phyloP scores from a whole-genome alignment of 2,888 invertebrate genomes.

The Uloborus plumipes region DNA sequence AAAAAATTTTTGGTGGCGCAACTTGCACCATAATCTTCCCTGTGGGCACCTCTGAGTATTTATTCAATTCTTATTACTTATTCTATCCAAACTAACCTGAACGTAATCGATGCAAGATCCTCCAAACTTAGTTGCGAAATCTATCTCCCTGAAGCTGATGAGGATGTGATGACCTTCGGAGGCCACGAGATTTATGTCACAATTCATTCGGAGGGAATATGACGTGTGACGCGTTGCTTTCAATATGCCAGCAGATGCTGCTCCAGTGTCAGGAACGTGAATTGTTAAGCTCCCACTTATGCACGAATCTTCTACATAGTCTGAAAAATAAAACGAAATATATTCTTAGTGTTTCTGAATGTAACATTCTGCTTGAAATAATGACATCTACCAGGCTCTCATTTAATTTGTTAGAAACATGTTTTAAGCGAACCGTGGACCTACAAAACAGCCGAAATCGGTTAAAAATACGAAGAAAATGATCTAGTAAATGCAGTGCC shows the following conservation, averaged over 20 bases:
- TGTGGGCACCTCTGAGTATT: no score
- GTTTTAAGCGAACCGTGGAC: no score
- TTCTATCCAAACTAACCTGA: constrained; percentile 6
- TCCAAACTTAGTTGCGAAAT: constrained; percentile 8
- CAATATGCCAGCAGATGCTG: constrained; percentile 13
- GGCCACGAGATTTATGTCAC: constrained; percentile 2
- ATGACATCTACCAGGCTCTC: no score
- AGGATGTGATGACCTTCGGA: background rate
- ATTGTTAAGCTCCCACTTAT: constrained; percentile 2
- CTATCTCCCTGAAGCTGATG: constrained; percentile 25
- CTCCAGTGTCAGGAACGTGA: background rate
- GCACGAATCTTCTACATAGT: constrained; percentile 22
- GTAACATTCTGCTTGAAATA: no score
- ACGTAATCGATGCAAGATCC: constrained; percentile 35
- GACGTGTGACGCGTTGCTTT: constrained; percentile 13
- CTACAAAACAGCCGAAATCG: no score
- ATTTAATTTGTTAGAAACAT: no score
- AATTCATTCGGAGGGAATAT: constrained; percentile 7
- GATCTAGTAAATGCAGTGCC: no score
- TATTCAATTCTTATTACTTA: no score
- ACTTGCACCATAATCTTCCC: no score
- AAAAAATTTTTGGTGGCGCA: no score
- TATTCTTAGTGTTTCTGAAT: no score
- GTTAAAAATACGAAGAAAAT: no score
- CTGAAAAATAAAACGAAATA: constrained; percentile 10